Base-by-base conservation (phyloP, 2,113 vertebrate species). In the Nothoprocta perdicaria region DNA sequence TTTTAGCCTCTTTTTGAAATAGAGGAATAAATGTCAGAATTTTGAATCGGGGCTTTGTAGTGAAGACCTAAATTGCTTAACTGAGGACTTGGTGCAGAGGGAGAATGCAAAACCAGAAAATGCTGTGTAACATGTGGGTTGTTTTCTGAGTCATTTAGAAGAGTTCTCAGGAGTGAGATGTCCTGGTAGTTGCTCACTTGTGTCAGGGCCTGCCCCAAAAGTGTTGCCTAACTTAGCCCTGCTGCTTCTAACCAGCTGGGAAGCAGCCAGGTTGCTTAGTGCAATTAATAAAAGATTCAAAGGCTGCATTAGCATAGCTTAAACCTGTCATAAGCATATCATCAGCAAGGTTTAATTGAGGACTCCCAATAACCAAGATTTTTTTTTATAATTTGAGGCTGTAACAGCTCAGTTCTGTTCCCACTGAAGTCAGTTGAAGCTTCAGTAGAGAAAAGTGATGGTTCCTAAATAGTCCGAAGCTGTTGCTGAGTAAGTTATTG, bases 201-300 rank as follows among this genome's bases (percentile, higher is more conserved):
- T 96, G 84, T 63, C 75, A 93, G n/a, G 72, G 65, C 41, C 46
- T 1, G 0, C 89, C 41, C 81, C 90, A 40, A 71, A 89, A 95
- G 52, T 52, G 14, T 83, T 92, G 72, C 68, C 33, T 71, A 67
- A 83, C 43, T 90, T 84, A 83, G 87, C 83, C 89, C 75, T 80
- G 68, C 79, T 80, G 68, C 57, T 89, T 93, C 86, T 91, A 95
- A 3, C 58, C 1, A 3, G 6, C 68, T 95, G 84, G 68, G 76
- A 83, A 87, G 67, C 27, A 67, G 89, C 81, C 63, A 85, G 19
- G 22, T 74, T 89, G 55, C 76, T 92, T 50, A 53, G 86, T 77
- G 50, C 61, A 90, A 66, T 71, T 95, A 81, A 92, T 86, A 84
- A 88, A 86, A 73, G 21, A 68, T 74, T 87, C 68, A 68, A 89